Base-by-base conservation (phyloP, 2,888 invertebrate genomes). In the Cerceris rybyensis region DNA sequence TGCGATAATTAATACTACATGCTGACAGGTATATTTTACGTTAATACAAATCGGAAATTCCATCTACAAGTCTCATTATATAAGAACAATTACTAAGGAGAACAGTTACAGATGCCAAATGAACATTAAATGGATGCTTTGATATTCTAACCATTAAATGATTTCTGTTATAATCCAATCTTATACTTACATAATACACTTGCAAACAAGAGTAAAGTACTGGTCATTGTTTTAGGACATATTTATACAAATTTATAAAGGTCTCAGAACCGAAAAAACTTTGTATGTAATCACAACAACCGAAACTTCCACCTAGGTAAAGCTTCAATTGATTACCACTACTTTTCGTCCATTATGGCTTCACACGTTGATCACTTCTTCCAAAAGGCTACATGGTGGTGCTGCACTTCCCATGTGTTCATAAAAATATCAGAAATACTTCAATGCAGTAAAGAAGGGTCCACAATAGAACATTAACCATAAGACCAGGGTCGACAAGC, bases 61-160 rank as follows among this genome's bases (percentile, higher is more conserved):
- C 9, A 55, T 17, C 17, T 11, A 17, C n/a, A 50, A 1, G n/a
- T 49, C 50, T 16, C 41, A 42, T 8, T 50, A 17, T 28, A 28
- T 17, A 49, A 66, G 50, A 67, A 66, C 63, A 58, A 16, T 75
- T 72, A 66, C 43, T 69, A 14, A 11, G 52, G 58, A 14, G 50
- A 70, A 78, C 9, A 64, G 55, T 59, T 68, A 75, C 76, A 76
- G 86, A 84, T 86, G 84, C 78, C 81, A 82, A 70, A 78, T 49
- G 79, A 85, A 73, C 76, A 75, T 70, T 83, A 85, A 89, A 89
- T 89, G 89, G 89, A 88, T 85, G 89, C 86, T 86, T 82, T 70
- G 39, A 70, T 70, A 86, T 86, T 88, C 88, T 89, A 89, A 89
- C 89, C 89, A 89, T 81, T 78, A 89, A 89, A 89, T 82, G 71